Evolutionary conservation across 2,113 vertebrate genomes (phyloP).

Genomic region (Boleophthalmus pectinirostris): DNA sequence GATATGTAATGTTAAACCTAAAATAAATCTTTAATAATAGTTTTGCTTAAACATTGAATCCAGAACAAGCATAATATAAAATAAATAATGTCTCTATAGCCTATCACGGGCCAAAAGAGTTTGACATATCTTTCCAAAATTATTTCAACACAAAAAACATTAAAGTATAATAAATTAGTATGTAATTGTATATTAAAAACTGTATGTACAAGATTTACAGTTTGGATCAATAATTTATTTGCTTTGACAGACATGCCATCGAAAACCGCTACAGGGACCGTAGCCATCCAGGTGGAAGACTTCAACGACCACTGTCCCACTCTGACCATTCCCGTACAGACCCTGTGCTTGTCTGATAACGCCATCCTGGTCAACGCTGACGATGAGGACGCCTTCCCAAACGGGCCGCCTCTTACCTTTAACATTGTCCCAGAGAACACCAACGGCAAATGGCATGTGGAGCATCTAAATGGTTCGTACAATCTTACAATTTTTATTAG

Average conservation of each 20-base stretch:
- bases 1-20: too few relatives aligned
- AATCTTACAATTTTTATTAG: background rate
- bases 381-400: slow-evolving; percentile 80
- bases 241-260: slow-evolving; percentile 56
- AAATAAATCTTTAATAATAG: too few relatives aligned
- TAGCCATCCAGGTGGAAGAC: slow-evolving; percentile 84
- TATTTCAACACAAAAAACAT: too few relatives aligned
- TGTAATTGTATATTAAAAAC: too few relatives aligned
- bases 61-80: too few relatives aligned
- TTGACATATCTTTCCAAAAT: too few relatives aligned
- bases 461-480: slow-evolving; percentile 79
- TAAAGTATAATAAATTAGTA: too few relatives aligned
- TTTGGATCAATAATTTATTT: slow-evolving; percentile 11
- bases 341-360: slow-evolving; percentile 71
- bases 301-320: slow-evolving; percentile 90
- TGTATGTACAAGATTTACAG: background rate
- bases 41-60: too few relatives aligned
- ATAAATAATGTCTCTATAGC: too few relatives aligned
- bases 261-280: slow-evolving; percentile 87
- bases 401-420: slow-evolving; percentile 84
- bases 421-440: slow-evolving; percentile 76
- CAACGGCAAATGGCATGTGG: slow-evolving; percentile 80
- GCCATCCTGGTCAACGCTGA: slow-evolving; percentile 77
- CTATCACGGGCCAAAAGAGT: too few relatives aligned
- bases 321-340: slow-evolving; percentile 66